phyloP scores from a whole-genome alignment of 2,797 vertebrate genomes.

The Zalophus californianus region DNA sequence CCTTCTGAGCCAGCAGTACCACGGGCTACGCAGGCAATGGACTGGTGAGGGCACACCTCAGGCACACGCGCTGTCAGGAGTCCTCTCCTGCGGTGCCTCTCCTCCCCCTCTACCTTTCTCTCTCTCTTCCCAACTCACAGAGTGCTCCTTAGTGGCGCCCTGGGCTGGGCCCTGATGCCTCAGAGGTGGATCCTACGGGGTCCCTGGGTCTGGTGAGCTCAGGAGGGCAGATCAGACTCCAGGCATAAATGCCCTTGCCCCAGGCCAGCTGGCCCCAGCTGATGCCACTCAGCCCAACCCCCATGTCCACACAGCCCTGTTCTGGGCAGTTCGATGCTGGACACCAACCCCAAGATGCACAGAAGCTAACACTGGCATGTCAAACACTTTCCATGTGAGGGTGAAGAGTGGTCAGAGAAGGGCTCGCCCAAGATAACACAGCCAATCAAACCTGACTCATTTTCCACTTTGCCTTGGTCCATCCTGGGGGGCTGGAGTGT shows the following conservation, averaged over 20 bases:
- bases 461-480: neutral
- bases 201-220: neutral
- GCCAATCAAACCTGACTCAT: neutral
- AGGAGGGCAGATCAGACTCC: neutral
- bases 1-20: neutral
- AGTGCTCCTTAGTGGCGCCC: neutral
- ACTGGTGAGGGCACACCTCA: neutral
- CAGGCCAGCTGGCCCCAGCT: neutral
- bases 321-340: neutral
- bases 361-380: neutral
- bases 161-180: neutral
- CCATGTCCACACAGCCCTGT: neutral
- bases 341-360: neutral
- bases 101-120: neutral
- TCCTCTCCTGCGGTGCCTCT: neutral
- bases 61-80: accelerated
- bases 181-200: neutral
- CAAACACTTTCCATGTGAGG: neutral
- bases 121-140: neutral
- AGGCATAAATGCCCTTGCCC: neutral
- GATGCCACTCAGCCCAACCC: neutral
- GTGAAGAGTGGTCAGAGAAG: neutral
- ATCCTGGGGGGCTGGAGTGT: neutral
- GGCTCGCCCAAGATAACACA: neutral
- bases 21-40: accelerated